Base-by-base conservation (phyloP, 2,888 invertebrate genomes). In the Protophormia terraenovae region DNA sequence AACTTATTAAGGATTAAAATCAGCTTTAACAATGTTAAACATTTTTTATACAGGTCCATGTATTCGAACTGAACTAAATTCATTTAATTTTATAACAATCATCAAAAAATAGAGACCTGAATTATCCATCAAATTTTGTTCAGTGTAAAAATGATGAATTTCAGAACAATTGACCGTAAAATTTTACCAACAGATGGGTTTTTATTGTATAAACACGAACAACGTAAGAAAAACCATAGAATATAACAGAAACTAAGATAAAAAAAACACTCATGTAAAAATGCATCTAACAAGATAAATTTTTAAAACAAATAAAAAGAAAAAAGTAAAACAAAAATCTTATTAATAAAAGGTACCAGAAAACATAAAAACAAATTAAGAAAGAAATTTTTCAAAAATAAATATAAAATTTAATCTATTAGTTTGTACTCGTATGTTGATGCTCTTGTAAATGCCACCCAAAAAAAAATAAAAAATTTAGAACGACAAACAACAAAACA, bases 141-240 rank as follows among this genome's bases (percentile, higher is more conserved):
- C 60, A 16, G 32, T 60, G 58, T 58, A 27, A 55, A 55, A 55
- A 55, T 55, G 27, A 55, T n/a, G 55, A 27, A 55, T 55, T 55
- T n/a, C 12, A 55, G 5, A 6, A 55, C 55, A 55, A 55, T 27
- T 55, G 55, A 55, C 27, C 27, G 27, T 55, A 27, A 55, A 55
- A 55, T 55, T 27, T 3, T n/a, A 22, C 8, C 24, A 55, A 55
- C 55, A 55, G 6, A n/a, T 55, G 55, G 22, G 27, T 27, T 55
- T 55, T 55, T 55, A 2, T 24, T 27, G 12, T 27, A 2, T 27
- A 27, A 55, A 55, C 14, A 27, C 14, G 14, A 27, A 47, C 7
- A 47, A 47, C 4, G 8, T 47, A 47, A 19, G 16, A 19, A 19
- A 5, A 16, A 47, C 5, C 16, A n/a, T 16, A 47, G 7, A 47